A percentile compares a stretch with the other conserved stretches of the same genome.
phyloP scores from a whole-genome alignment of 2,797 vertebrate species.

The Parauchenoglanis ngamensis region DNA sequence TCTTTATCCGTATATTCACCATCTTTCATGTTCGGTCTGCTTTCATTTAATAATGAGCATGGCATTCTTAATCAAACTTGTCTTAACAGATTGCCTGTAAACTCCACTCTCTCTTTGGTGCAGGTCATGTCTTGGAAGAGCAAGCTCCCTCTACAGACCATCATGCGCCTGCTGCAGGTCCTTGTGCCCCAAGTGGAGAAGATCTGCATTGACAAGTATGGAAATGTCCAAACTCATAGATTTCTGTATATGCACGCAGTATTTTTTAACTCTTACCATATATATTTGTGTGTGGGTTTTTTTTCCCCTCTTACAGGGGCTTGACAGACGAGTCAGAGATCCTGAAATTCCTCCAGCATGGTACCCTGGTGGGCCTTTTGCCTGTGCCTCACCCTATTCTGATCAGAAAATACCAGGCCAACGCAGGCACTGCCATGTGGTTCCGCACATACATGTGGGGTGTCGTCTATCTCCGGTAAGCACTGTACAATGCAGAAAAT shows the following conservation, averaged over 20 bases:
- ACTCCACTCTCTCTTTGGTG: not conserved
- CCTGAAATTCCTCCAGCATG: constrained; percentile 94
- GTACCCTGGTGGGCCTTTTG: constrained; percentile 93
- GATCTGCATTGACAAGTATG: constrained; percentile 99
- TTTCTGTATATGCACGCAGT: not conserved
- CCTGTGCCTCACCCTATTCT: constrained; percentile 98
- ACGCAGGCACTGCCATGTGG: constrained; percentile 97
- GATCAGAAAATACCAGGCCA: constrained; percentile 98
- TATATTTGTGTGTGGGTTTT: not conserved
- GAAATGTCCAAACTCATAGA: not conserved
- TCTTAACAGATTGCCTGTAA: not conserved
- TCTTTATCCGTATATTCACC: not conserved
- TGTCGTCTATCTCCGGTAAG: constrained; percentile 95
- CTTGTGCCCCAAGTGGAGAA: constrained; percentile 98
- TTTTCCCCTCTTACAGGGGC: constrained; percentile 75
- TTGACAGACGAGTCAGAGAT: constrained; percentile 98
- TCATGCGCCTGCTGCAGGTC: constrained; percentile 96
- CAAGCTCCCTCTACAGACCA: constrained; percentile 95
- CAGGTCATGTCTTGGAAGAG: constrained; percentile 95
- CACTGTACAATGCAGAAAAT: not conserved
- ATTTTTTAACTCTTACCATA: not conserved
- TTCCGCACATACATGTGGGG: constrained; percentile 99
- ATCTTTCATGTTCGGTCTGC: not conserved
- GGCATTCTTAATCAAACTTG: not conserved
- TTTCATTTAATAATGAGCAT: not conserved